Percentiles rank a stretch among this genome's conserved stretches.
Conservation (phyloP, 2,888 invertebrate species). For the Apantesis nais region DNA sequence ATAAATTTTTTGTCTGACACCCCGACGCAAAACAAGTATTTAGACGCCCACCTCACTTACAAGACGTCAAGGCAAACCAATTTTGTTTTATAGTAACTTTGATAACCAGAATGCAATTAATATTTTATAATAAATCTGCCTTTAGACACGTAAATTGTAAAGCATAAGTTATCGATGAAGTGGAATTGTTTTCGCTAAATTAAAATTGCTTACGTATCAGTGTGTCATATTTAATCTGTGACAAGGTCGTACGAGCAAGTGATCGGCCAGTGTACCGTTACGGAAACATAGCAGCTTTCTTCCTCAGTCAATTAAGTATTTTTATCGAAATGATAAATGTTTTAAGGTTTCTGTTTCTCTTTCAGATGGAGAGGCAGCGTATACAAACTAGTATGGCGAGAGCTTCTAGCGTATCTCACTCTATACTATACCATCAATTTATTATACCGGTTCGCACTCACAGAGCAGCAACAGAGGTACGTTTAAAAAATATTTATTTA, state of each 20-base stretch:
- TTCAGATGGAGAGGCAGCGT: constrained; percentile 97
- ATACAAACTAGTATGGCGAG: constrained; percentile 97
- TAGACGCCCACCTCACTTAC: constrained; percentile 31
- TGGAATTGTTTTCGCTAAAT: constrained; percentile 15
- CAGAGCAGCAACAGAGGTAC: constrained; percentile 92
- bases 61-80: constrained; percentile 39
- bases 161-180: not conserved
- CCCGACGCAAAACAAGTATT: constrained; percentile 52
- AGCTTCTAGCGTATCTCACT: constrained; percentile 93
- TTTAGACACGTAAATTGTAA: not conserved
- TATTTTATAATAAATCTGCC: not conserved
- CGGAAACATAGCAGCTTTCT: constrained; percentile 29
- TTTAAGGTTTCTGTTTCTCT: constrained; percentile 28
- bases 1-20: constrained; percentile 49
- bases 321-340: constrained; percentile 13
- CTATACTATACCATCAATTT: constrained; percentile 95
- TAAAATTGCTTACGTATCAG: constrained; percentile 22
- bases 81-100: constrained; percentile 28
- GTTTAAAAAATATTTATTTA: constrained; percentile 37
- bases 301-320: constrained; percentile 28
- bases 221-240: constrained; percentile 23
- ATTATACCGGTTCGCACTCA: constrained; percentile 93
- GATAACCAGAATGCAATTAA: constrained; percentile 5
- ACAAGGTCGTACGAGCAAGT: constrained; percentile 31
- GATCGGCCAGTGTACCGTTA: constrained; percentile 17